These are phyloP conservation scores for Cantharis rustica DNA, from an alignment of 2,888 invertebrate genomes.

Conservation along the genomic window DNA sequence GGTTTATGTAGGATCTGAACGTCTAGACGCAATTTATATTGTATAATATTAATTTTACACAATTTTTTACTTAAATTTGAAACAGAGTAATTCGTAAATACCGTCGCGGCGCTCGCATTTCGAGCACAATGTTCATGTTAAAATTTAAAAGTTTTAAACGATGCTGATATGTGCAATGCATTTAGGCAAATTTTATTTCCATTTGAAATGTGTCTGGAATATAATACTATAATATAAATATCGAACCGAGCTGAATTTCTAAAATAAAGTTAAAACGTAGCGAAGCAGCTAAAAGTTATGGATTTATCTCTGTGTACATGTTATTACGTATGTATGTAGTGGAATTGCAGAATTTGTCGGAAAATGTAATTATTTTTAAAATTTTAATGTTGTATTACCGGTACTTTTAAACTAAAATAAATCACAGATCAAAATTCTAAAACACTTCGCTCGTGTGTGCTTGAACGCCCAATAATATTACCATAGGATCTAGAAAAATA, in stretches of 20 bases:
- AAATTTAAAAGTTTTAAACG: background rate
- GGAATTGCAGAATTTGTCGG: background rate
- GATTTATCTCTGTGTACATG: background rate
- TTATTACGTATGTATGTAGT: background rate
- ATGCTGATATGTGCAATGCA: background rate
- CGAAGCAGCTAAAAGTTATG: background rate
- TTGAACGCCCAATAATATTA: background rate
- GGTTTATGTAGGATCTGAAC: background rate
- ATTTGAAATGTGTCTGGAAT: background rate
- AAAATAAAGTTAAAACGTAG: background rate
- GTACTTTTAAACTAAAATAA: background rate
- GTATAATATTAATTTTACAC: background rate
- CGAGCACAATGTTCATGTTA: background rate
- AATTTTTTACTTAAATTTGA: background rate
- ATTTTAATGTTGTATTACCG: background rate
- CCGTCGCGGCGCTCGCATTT: background rate
- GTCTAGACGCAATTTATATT: background rate
- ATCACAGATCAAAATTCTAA: background rate
- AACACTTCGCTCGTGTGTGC: background rate
- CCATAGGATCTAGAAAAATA: background rate
- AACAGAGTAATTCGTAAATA: background rate
- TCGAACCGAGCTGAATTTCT: background rate
- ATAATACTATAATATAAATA: background rate
- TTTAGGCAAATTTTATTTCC: background rate
- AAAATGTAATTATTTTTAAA: background rate